Evolutionary conservation across 1,140 invertebrate genomes (phyloP).

Genomic region (Drosophila tsacasi): DNA sequence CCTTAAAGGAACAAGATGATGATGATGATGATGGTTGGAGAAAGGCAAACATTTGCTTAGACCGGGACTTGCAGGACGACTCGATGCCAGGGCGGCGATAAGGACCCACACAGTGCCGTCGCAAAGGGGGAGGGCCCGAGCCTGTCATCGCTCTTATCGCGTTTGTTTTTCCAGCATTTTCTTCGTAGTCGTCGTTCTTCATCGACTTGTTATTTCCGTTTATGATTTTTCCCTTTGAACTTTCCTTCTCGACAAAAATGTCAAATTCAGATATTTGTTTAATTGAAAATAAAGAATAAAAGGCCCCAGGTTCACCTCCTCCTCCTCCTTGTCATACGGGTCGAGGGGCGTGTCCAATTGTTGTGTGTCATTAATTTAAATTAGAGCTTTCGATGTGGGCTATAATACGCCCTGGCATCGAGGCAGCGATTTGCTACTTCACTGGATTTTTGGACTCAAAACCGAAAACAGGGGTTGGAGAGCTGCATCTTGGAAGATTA

Average conservation of each 20-base stretch:
- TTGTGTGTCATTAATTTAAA: conserved; percentile 79
- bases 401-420: neutral
- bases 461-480: neutral
- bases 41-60: conserved; percentile 68
- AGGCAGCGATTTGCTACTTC: conserved; percentile 44
- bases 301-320: neutral
- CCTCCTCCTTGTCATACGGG: neutral
- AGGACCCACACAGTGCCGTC: conserved; percentile 36
- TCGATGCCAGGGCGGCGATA: conserved; percentile 69
- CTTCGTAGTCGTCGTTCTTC: neutral
- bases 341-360: conserved; percentile 59
- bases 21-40: neutral
- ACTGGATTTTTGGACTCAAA: conserved; percentile 24
- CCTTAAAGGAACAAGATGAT: conserved; percentile 34
- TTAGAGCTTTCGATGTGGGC: conserved; percentile 41
- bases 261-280: conserved; percentile 84
- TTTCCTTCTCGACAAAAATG: conserved; percentile 59
- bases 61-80: conserved; percentile 48
- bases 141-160: conserved; percentile 66
- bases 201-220: conserved; percentile 67
- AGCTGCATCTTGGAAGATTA: conserved; percentile 26
- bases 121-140: neutral
- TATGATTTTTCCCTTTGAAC: conserved; percentile 77
- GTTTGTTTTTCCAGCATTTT: conserved; percentile 27
- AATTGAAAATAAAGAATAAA: conserved; percentile 69